These are phyloP conservation scores for Tragopan temminckii DNA, from an alignment of 2,797 vertebrate species.

Conservation along the genomic window DNA sequence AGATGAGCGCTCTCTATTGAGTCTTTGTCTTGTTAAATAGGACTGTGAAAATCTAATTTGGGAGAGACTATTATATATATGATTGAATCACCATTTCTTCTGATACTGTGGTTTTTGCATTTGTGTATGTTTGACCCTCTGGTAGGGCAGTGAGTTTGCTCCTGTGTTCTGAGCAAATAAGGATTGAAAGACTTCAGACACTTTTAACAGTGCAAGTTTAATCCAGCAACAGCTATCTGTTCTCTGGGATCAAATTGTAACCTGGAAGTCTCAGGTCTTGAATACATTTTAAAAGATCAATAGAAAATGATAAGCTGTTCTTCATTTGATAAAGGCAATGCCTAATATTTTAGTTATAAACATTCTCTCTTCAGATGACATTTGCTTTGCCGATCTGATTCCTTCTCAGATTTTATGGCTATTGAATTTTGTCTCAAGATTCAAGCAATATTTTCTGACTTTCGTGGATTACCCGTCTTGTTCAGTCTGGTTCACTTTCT, in stretches of 20 bases:
- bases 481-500: background rate
- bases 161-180: background rate
- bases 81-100: constrained; percentile 42
- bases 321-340: background rate
- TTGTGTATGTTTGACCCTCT: constrained; percentile 32
- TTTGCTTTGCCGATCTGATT: background rate
- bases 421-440: background rate
- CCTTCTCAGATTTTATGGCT: background rate
- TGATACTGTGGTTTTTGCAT: constrained; percentile 28
- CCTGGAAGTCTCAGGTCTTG: background rate
- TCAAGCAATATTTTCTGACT: background rate
- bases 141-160: background rate
- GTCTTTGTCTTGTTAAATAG: constrained; percentile 68
- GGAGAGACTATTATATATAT: constrained; percentile 24
- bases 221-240: background rate
- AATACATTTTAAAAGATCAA: background rate
- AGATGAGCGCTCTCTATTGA: constrained; percentile 45
- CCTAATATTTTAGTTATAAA: background rate
- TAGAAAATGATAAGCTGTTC: background rate
- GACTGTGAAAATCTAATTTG: constrained; percentile 68
- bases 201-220: background rate
- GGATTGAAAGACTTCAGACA: background rate
- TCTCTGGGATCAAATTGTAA: background rate
- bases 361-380: background rate
- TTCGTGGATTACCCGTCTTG: background rate